Evolutionary conservation across 2,888 invertebrate species (phyloP).

Genomic region (Lasioglossum oenotherae): DNA sequence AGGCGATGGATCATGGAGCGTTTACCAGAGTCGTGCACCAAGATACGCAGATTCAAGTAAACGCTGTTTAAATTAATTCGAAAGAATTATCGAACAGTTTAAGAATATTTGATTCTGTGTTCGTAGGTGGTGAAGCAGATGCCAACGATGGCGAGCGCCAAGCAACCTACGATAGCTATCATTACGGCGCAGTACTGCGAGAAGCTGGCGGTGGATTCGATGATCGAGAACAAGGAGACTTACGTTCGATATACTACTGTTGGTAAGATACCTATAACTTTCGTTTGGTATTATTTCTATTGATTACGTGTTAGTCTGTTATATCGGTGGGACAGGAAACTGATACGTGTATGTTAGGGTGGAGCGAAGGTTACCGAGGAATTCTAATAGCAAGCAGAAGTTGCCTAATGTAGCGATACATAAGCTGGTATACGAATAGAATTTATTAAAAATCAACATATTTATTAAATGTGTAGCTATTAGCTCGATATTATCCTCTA

Average conservation of each 20-base stretch:
- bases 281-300: not conserved
- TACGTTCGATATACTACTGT: conserved; percentile 98
- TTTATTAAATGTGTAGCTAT: no score
- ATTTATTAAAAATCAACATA: no score
- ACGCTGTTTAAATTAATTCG: conserved; percentile 46
- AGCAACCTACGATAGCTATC: conserved; percentile 98
- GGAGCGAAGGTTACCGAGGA: no score
- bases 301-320: not conserved
- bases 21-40: conserved; percentile 94
- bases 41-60: conserved; percentile 91
- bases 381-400: no score
- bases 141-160: conserved; percentile 94
- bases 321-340: conserved; percentile 15
- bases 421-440: no score
- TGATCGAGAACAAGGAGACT: conserved; percentile 98
- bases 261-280: conserved; percentile 88
- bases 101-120: conserved; percentile 48
- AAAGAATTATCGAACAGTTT: not conserved
- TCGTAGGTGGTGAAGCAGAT: conserved; percentile 95
- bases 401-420: no score
- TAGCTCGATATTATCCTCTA: no score
- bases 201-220: conserved; percentile 98
- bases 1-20: conserved; percentile 92
- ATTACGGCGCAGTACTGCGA: conserved; percentile 99
- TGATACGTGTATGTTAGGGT: conserved; percentile 16